Conservation (phyloP, 2,113 vertebrate species). For the Callipepla squamata region DNA sequence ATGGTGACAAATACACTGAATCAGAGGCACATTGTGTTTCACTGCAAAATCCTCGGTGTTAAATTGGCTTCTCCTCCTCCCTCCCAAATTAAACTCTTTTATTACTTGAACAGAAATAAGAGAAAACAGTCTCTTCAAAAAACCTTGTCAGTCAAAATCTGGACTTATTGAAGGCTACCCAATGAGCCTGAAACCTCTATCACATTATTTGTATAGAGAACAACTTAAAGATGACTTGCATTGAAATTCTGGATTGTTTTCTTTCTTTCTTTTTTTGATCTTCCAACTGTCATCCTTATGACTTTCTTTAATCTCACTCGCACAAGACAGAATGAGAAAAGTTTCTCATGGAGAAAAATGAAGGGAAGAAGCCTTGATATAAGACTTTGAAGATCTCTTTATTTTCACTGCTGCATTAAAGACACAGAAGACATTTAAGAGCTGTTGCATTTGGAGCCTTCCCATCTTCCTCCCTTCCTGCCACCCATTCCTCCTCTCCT, state of each 20-base stretch:
- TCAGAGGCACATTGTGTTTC: background rate
- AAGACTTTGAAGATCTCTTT: background rate
- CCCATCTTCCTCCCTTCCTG: background rate
- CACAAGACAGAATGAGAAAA: background rate
- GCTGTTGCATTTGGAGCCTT: background rate
- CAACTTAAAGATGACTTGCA: background rate
- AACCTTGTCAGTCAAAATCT: background rate
- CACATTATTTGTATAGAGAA: background rate
- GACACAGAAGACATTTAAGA: background rate
- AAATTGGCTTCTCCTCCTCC: background rate
- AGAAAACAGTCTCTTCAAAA: slow-evolving; percentile 13
- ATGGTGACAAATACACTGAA: background rate
- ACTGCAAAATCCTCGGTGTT: background rate
- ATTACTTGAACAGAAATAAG: background rate
- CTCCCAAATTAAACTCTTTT: background rate
- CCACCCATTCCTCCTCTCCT: background rate
- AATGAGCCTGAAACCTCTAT: background rate
- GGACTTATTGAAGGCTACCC: background rate
- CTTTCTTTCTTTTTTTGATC: background rate
- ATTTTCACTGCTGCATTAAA: background rate
- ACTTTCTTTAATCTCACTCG: background rate
- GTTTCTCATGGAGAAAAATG: background rate
- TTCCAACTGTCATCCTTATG: background rate
- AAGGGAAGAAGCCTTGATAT: background rate
- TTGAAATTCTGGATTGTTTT: background rate